Base-by-base conservation (phyloP, 2,113 vertebrate species). In the Ariopsis seemanni region DNA sequence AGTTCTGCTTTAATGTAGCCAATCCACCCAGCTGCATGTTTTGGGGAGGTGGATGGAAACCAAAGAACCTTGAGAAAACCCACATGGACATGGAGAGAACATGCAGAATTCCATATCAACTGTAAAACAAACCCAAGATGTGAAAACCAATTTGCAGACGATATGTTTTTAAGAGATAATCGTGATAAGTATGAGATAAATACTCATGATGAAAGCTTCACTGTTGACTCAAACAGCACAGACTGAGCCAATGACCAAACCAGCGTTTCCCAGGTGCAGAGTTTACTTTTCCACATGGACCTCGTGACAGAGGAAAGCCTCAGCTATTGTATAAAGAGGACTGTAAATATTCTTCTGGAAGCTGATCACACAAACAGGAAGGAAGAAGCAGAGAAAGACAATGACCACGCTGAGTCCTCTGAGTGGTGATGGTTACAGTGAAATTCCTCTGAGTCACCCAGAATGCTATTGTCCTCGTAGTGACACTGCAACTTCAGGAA, bases 321-420 rank as follows among this genome's bases (percentile, higher is more conserved):
- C 52, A 79, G 75, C 81, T 75, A 88, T 88, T 84, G 87, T 90
- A 57, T 50, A 8, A 58, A 71, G 48, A 42, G 34, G 1, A 34
- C 2, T 34, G 78, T 25, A 84, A 88, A 84, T 82, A 86, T 86
- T 82, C 65, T 83, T 80, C 55, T 75, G 52, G 78, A 87, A 25
- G 69, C 27, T 27, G 50, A 53, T 9, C 81, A 79, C 65, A 72
- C 50, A 84, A 78, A 84, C 81, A 86, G 72, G 72, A 77, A 77
- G 22, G n/a, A 52, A 77, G 48, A 42, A 30, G 30, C 14, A 2
- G 71, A 1, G 4, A 22, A 52, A 77, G 30, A 75, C 42, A 52
- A 77, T 77, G 11, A 48, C 34, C 20, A 20, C 34, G 48, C 71
- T 2, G 4, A 20, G 69, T 69, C 67, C 63, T 65, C 27, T 69